phyloP scores from a whole-genome alignment of 2,888 invertebrate genomes.

The Salpingus planirostris region DNA sequence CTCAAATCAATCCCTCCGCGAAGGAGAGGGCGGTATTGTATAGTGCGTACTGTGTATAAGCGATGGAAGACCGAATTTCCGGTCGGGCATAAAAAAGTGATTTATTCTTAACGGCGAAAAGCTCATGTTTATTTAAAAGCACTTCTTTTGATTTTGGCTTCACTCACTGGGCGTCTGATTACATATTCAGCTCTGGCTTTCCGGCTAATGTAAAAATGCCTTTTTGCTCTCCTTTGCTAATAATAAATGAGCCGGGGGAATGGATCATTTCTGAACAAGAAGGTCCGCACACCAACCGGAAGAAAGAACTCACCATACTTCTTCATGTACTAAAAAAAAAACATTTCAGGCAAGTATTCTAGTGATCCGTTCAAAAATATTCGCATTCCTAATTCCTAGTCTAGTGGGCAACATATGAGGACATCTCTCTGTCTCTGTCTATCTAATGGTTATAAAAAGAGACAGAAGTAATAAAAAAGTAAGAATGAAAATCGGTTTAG shows the following conservation, averaged over 20 bases:
- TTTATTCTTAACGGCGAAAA: slow-evolving; percentile 17
- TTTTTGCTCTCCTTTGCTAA: slow-evolving; percentile 31
- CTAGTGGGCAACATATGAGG: too few relatives aligned
- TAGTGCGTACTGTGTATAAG: background rate
- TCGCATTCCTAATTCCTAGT: too few relatives aligned
- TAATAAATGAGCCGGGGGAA: slow-evolving; percentile 30
- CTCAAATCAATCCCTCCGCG: too few relatives aligned
- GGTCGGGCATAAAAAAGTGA: slow-evolving; percentile 10
- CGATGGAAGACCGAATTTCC: background rate
- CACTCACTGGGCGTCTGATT: slow-evolving; percentile 29
- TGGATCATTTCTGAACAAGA: slow-evolving; percentile 15
- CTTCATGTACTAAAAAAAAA: too few relatives aligned
- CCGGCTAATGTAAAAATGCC: slow-evolving; percentile 35
- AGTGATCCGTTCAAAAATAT: too few relatives aligned
- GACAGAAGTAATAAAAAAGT: too few relatives aligned
- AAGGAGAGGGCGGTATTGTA: background rate
- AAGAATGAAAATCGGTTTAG: too few relatives aligned
- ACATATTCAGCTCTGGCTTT: slow-evolving; percentile 33
- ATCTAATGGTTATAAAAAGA: too few relatives aligned
- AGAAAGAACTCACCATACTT: too few relatives aligned
- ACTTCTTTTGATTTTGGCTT: slow-evolving; percentile 32
- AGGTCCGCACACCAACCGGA: slow-evolving; percentile 16
- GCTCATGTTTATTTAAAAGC: slow-evolving; percentile 32
- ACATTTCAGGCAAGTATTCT: too few relatives aligned
- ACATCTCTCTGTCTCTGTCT: too few relatives aligned